Base-by-base conservation (phyloP, 2,888 invertebrate genomes). In the Acronicta psi region DNA sequence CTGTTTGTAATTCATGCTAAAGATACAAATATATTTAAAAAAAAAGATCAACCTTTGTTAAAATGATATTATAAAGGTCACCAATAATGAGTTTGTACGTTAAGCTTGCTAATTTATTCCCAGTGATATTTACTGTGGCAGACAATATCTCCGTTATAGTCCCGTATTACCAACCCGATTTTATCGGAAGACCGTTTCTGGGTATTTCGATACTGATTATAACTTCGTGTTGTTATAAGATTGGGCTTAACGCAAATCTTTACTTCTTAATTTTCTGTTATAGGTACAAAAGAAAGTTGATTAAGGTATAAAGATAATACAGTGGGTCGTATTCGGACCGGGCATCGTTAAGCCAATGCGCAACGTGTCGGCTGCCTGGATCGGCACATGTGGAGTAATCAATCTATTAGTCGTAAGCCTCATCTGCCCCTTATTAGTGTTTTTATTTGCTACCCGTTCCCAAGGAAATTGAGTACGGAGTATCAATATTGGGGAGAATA, bases 341-440 rank as follows among this genome's bases (percentile, higher is more conserved):
- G n/a, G n/a, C n/a, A n/a, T n/a, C n/a, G n/a, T n/a, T 72, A 73
- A 77, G 75, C 67, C 65, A 62, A 11, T 8, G 25, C 25, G 25
- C 25, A 7, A 70, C 70, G 60, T 54, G 69, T 74, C 65, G 68
- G 73, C 65, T 67, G 66, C 69, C 68, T 77, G 66, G 71, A 62
- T 64, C 53, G 57, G 57, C 58, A 69, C 57, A 61, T 69, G 69
- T 68, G 69, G 63, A 65, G 64, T 76, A 69, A 82, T 82, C 74
- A 82, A 82, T 84, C 80, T 75, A 77, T 74, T 71, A 79, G 71
- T 50, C 58, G 55, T 70, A 59, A 75, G 73, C 68, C 53, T 79
- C 67, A 72, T 81, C 70, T 69, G 56, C 36, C 37, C 61, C 59
- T 62, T 77, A 71, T 67, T 66, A 57, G 62, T 73, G 62, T 69